Conservation (phyloP, 2,797 vertebrate genomes). For the Apogon hyalosoma region DNA sequence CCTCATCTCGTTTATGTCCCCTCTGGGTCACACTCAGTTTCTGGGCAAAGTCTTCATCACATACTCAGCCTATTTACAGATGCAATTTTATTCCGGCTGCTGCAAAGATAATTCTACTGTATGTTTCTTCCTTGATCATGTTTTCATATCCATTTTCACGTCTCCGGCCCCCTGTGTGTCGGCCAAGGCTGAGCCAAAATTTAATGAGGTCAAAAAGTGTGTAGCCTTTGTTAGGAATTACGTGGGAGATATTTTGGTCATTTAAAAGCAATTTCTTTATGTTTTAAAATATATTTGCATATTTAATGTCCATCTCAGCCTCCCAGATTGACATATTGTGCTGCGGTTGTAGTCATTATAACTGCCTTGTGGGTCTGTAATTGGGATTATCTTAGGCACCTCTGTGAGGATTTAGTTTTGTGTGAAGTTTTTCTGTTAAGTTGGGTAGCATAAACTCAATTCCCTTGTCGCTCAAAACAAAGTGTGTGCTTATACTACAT, state of each 20-base stretch:
- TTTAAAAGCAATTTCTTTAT: slow-evolving; percentile 62
- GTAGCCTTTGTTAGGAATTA: slow-evolving; percentile 29
- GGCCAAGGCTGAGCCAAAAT: slow-evolving; percentile 42
- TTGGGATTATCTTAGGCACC: slow-evolving; percentile 15
- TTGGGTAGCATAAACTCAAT: too few relatives aligned
- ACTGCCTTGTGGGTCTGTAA: slow-evolving; percentile 32
- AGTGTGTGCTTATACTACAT: too few relatives aligned
- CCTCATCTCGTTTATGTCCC: slow-evolving; percentile 65
- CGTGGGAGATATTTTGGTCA: slow-evolving; percentile 47
- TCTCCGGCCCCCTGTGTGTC: slow-evolving; percentile 31
- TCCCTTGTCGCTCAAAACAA: too few relatives aligned
- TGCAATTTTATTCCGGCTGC: slow-evolving; percentile 58
- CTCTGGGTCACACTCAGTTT: slow-evolving; percentile 63
- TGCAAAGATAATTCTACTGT: slow-evolving; percentile 57
- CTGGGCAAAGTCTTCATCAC: slow-evolving; percentile 52
- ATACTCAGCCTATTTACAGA: slow-evolving; percentile 64
- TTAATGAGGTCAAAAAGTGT: slow-evolving; percentile 70
- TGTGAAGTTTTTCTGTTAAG: neutral
- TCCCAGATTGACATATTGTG: slow-evolving; percentile 42
- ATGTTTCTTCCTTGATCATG: slow-evolving; percentile 54
- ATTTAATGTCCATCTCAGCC: slow-evolving; percentile 48
- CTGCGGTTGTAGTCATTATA: slow-evolving; percentile 44
- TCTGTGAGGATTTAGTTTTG: slow-evolving; percentile 16
- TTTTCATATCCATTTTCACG: slow-evolving; percentile 64
- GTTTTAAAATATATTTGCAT: slow-evolving; percentile 58